Evolutionary conservation across 2,113 vertebrate species (phyloP), one percentile per base, ranked within the genome.

Genomic region (Phrynosoma platyrhinos): DNA sequence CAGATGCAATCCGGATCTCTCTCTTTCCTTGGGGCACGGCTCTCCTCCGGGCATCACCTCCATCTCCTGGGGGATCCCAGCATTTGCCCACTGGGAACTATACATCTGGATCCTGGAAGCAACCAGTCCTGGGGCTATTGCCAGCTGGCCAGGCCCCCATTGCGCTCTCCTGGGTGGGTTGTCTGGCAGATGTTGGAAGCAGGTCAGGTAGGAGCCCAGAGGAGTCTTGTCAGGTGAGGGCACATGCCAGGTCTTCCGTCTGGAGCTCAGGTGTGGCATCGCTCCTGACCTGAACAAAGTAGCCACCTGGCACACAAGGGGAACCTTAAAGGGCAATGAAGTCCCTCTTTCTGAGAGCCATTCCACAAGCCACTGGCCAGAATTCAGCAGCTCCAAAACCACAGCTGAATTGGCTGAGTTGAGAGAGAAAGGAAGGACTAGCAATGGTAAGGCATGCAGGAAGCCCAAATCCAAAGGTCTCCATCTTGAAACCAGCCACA

Each of bases 21-120:
- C 36, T 21, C 30, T 6, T 8, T n/a, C 2, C 23, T 42, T 7
- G 40, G 9, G 27, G 0, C 23, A 16, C 1, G 40, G 40, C 4
- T 1, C 30, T 0, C 2, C 18, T 20, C 30, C 27, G 2, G 0
- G 16, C 13, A 9, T 9, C 1, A 0, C 47, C 0, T 3, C 62
- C 5, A 0, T 36, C 18, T 5, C 3, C 20, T 2, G 13, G 13
- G 27, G 9, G 6, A 47, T 3, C 0, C 66, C 83, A 47, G 0
- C 9, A 6, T 83, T 42, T 14, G 0, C 0, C 80, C 92, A 77
- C 85, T 86, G 83, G 36, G 90, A n/a, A 27, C 93, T 27, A 0
- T 92, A 95, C 0, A 91, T 72, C 90, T 86, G 94, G 53, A 96
- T n/a, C 3, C 94, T 93, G 71, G 91, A 0, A 0, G 95, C 94